Evolutionary conservation across 2,113 vertebrate species (phyloP).

Genomic region (Rhipidura dahli): DNA sequence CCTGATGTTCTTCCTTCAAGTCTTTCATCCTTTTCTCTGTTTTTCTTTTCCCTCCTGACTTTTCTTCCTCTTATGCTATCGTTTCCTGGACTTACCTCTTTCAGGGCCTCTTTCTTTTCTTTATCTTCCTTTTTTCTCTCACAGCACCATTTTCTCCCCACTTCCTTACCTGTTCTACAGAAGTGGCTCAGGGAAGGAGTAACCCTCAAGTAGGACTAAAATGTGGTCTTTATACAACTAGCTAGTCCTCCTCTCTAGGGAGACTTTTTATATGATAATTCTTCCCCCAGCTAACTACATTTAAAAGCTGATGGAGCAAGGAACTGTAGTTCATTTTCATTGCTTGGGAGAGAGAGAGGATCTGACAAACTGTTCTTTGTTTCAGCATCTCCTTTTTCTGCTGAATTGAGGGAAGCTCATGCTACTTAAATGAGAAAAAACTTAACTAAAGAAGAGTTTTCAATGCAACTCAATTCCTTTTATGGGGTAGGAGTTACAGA

Average conservation of each 20-base stretch:
- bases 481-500: neutral
- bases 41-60: too few relatives aligned
- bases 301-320: neutral
- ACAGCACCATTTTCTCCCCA: neutral
- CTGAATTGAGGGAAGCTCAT: neutral
- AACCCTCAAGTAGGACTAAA: neutral
- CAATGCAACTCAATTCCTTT: neutral
- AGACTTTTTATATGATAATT: neutral
- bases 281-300: neutral
- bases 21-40: neutral
- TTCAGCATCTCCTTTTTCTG: neutral
- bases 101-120: neutral
- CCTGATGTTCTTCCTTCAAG: neutral
- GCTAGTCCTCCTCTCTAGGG: neutral
- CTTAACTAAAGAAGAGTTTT: neutral
- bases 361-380: neutral
- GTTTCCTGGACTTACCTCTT: neutral
- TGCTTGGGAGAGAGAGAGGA: neutral
- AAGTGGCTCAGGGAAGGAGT: neutral
- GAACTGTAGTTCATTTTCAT: neutral
- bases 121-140: neutral
- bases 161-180: neutral
- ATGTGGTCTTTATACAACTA: neutral
- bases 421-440: neutral
- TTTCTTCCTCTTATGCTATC: neutral